Conservation (phyloP, 2,888 invertebrate species). For the Nephrotoma appendiculata region DNA sequence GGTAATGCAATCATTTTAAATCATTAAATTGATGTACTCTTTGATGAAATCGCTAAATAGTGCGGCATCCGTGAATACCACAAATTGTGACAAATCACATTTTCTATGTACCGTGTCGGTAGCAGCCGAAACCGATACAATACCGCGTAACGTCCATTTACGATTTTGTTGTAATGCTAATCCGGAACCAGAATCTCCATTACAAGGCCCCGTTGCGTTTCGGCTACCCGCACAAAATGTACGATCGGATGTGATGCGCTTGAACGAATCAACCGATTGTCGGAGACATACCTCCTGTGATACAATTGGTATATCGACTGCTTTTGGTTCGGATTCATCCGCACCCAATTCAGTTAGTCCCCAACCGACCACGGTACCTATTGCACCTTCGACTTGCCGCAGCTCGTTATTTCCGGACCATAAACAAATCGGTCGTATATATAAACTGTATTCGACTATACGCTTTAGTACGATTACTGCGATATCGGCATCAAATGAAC, state of each 20-base stretch:
- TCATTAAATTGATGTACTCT: slow-evolving; percentile 17
- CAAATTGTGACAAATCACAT: slow-evolving; percentile 45
- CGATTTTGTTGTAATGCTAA: slow-evolving; percentile 33
- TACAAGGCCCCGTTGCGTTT: slow-evolving; percentile 22
- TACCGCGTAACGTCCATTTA: slow-evolving; percentile 35
- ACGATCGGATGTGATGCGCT: slow-evolving; percentile 26
- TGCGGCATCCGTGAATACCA: slow-evolving; percentile 50
- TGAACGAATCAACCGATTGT: slow-evolving; percentile 28
- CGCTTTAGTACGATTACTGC: slow-evolving; percentile 34
- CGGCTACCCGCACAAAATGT: slow-evolving; percentile 28
- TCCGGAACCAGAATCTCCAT: slow-evolving; percentile 46
- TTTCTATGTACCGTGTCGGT: slow-evolving; percentile 26
- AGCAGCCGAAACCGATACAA: slow-evolving; percentile 34
- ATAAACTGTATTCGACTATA: slow-evolving; percentile 25
- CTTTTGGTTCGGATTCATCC: slow-evolving; percentile 27
- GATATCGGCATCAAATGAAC: slow-evolving; percentile 35
- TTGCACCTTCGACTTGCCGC: slow-evolving; percentile 27
- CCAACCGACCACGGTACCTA: slow-evolving; percentile 41
- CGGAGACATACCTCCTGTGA: slow-evolving; percentile 37
- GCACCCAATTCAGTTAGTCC: slow-evolving; percentile 28
- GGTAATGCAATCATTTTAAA: not conserved
- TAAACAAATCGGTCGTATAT: slow-evolving; percentile 37
- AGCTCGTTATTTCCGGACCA: slow-evolving; percentile 32
- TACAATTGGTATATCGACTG: slow-evolving; percentile 34
- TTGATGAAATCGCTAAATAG: slow-evolving; percentile 41